Percentiles rank a stretch among this genome's conserved stretches.
Evolutionary conservation across 2,113 vertebrate genomes (phyloP).

Genomic region (Scomber japonicus): DNA sequence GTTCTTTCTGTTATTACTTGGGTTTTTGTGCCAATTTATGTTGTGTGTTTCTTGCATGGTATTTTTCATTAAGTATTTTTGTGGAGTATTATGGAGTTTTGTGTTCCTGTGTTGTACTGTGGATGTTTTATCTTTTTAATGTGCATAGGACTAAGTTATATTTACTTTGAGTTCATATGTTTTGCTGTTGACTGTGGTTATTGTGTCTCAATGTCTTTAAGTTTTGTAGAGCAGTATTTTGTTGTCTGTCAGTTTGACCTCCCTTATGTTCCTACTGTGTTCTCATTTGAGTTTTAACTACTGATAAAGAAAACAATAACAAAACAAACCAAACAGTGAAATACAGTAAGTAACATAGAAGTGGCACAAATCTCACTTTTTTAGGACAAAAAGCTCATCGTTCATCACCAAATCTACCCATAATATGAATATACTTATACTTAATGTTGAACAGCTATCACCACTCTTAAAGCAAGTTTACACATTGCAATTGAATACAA

Average conservation of each 20-base stretch:
- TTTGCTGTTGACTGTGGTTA: conserved; percentile 51
- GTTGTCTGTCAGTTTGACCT: conserved; percentile 50
- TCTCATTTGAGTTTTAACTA: conserved; percentile 56
- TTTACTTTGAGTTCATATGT: conserved; percentile 42
- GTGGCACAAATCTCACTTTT: conserved; percentile 39
- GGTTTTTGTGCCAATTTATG: conserved; percentile 29
- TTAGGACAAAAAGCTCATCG: conserved; percentile 1
- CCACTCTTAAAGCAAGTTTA: neutral
- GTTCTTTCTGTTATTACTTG: conserved; percentile 3
- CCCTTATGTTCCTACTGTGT: conserved; percentile 61
- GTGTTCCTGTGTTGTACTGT: conserved; percentile 30
- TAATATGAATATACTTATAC: neutral
- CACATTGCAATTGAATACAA: neutral
- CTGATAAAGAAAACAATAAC: conserved; percentile 22
- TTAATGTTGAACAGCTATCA: neutral
- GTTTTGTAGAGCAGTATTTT: conserved; percentile 55
- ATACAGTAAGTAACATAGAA: neutral
- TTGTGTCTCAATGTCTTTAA: conserved; percentile 36
- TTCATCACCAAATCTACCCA: neutral
- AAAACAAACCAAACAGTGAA: conserved; percentile 25
- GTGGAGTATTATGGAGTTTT: conserved; percentile 34
- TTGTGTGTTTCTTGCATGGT: conserved; percentile 40
- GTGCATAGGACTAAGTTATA: conserved; percentile 30
- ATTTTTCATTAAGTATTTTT: conserved; percentile 31
- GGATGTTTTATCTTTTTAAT: conserved; percentile 32